These are phyloP conservation scores for Tachina grossa DNA, from an alignment of 2,888 invertebrate genomes.

Conservation along the genomic window DNA sequence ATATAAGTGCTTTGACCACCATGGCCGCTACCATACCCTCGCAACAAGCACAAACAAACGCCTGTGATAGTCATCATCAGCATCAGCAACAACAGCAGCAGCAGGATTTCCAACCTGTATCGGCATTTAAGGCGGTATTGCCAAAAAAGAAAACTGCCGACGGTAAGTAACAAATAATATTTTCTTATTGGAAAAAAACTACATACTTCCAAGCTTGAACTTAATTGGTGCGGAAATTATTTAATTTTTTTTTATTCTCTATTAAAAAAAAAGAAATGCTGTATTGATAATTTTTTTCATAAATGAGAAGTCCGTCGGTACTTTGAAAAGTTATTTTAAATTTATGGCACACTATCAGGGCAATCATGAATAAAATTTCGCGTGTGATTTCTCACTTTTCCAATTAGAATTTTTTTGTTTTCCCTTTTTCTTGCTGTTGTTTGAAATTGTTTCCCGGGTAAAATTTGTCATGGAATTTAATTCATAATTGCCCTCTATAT, in stretches of 20 bases:
- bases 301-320: background rate
- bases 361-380: too few species aligned
- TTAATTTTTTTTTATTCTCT: background rate
- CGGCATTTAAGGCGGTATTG: conserved; percentile 82
- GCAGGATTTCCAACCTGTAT: conserved; percentile 79
- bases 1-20: conserved; percentile 79
- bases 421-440: too few species aligned
- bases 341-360: background rate
- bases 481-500: too few species aligned
- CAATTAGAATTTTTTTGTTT: background rate
- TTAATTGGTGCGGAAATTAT: background rate
- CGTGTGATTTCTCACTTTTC: too few species aligned
- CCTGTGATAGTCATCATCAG: conserved; percentile 65
- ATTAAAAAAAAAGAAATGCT: too few species aligned
- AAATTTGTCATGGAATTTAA: too few species aligned
- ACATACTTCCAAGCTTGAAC: too few species aligned
- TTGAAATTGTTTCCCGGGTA: too few species aligned
- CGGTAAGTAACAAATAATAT: conserved; percentile 77
- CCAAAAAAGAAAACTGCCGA: conserved; percentile 82
- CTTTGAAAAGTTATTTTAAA: background rate
- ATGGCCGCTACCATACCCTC: conserved; percentile 78
- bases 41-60: conserved; percentile 75
- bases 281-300: background rate
- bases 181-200: conserved; percentile 8
- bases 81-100: conserved; percentile 68